Evolutionary conservation across 2,888 invertebrate genomes (phyloP).

Genomic region (Sisyra nigra): DNA sequence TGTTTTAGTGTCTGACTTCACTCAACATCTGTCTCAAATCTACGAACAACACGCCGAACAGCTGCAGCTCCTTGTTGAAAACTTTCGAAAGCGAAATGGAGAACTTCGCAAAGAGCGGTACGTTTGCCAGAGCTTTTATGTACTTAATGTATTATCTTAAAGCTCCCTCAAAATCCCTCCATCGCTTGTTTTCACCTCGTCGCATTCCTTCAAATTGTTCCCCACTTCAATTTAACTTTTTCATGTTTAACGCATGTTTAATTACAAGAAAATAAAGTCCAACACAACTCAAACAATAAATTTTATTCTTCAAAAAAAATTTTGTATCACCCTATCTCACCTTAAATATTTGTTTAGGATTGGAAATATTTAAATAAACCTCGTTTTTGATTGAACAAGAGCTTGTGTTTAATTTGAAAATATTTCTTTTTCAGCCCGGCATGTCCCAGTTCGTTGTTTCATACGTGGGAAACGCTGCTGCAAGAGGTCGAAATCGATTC

Average conservation of each 20-base stretch:
- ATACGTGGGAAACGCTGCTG: conserved; percentile 79
- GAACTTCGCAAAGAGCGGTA: conserved; percentile 79
- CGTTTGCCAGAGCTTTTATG: conserved; percentile 14
- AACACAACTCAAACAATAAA: no score
- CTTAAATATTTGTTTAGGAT: no score
- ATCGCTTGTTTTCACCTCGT: neutral
- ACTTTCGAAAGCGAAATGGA: conserved; percentile 69
- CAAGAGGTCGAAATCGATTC: conserved; percentile 86
- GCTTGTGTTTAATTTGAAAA: no score
- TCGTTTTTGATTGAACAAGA: no score
- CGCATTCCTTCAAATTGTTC: no score
- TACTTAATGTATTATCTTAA: neutral
- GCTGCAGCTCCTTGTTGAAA: conserved; percentile 70
- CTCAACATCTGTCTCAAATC: conserved; percentile 72
- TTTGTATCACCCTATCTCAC: no score
- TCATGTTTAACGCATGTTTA: no score
- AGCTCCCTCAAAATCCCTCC: neutral
- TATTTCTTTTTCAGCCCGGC: no score
- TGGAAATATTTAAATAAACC: no score
- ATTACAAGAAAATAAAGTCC: no score
- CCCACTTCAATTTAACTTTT: no score
- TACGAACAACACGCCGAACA: conserved; percentile 83
- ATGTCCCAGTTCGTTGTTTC: conserved; percentile 67
- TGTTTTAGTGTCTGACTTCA: conserved; percentile 79
- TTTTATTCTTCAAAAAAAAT: no score